These are phyloP conservation scores for Enteromius mattozi DNA, from an alignment of 2,797 vertebrate species.

Conservation along the genomic window DNA sequence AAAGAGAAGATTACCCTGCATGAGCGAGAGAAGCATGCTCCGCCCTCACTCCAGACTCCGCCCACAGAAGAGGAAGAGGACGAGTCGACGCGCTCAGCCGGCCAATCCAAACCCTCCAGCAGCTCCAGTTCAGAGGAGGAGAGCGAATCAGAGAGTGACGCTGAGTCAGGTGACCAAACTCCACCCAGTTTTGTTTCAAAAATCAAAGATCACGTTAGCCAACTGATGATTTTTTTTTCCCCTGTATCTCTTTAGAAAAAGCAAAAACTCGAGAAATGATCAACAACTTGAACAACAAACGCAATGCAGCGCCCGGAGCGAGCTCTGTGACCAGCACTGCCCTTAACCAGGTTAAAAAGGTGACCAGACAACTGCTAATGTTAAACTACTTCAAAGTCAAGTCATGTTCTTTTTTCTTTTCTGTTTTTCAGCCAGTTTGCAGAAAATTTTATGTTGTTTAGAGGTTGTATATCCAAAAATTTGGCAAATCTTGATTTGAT, in stretches of 20 bases:
- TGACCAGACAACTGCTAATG: conserved; percentile 40
- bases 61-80: conserved; percentile 83
- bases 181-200: background rate
- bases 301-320: conserved; percentile 73
- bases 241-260: conserved; percentile 74
- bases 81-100: conserved; percentile 66
- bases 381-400: background rate
- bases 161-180: conserved; percentile 76
- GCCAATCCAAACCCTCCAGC: conserved; percentile 79
- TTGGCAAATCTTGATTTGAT: too few species aligned
- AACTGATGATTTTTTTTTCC: background rate
- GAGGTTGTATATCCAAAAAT: background rate
- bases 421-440: too few species aligned
- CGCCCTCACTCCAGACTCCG: conserved; percentile 77
- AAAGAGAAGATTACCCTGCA: conserved; percentile 86
- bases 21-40: conserved; percentile 83
- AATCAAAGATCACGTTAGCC: background rate
- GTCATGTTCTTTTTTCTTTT: too few species aligned
- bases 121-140: conserved; percentile 87
- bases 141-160: conserved; percentile 83
- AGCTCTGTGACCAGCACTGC: conserved; percentile 71
- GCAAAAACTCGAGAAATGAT: conserved; percentile 85
- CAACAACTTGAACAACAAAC: conserved; percentile 88
- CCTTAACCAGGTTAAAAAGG: conserved; percentile 78
- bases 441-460: background rate